Base-by-base conservation (phyloP, 1,140 invertebrate genomes). In the Drosophila prosaltans region DNA sequence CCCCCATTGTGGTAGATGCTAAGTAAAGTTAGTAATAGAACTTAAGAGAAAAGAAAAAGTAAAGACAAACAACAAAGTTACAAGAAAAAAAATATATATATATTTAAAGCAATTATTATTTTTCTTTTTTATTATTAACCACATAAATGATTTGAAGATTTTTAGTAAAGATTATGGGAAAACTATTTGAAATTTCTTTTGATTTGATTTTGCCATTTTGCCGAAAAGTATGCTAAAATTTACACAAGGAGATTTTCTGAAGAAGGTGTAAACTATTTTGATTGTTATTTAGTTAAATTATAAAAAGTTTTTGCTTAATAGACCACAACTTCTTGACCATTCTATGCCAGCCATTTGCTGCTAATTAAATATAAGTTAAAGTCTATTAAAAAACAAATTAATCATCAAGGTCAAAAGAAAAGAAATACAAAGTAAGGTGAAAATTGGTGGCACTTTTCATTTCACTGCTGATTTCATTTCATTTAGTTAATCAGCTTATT, bases 401-500 rank as follows among this genome's bases (percentile, higher is more conserved):
- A 86, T 86, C 82, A 85, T 80, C 68, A 84, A 84, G 61, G 48
- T 2, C 45, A 3, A 57, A 60, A 45, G 4, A 54, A 45, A 70
- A 76, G 4, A 36, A 36, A 0, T 5, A 36, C 3, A 30, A 36
- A 7, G 32, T 6, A 36, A 36, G 6, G 6, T 2, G 32, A 36
- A 30, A 30, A 30, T 30, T 36, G 43, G 6, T 65, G 65, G 67
- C 74, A 72, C 76, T 78, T 78, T 78, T 60, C 62, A 72, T 63
- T 61, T 80, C 74, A 72, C 72, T 85, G 78, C 74, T 81, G 81
- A 81, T 81, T 85, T 86, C 79, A 78, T 81, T 84, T 86, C 78
- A 78, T 82, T 85, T 71, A 78, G 81, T 76, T 88, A 86, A 85
- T 85, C 81, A 81, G 81, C 81, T 85, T 85, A 85, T 85, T 86